phyloP scores from a whole-genome alignment of 2,113 vertebrate species.

The Bubo scandiacus region DNA sequence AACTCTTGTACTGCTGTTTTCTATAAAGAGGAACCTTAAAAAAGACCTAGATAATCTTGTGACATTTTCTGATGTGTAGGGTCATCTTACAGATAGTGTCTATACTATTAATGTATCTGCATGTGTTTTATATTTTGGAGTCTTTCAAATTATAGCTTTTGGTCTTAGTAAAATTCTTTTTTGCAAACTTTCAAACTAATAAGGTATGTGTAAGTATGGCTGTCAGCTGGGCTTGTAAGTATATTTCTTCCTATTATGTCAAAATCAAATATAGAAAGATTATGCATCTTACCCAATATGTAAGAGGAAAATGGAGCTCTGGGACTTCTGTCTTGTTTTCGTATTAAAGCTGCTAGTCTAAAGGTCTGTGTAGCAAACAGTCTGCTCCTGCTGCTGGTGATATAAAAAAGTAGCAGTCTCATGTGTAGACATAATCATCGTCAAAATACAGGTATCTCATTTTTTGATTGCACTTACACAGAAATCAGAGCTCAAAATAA shows the following conservation, averaged over 20 bases:
- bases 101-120: not conserved
- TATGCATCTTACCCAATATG: not conserved
- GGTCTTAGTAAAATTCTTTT: not conserved
- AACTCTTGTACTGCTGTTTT: not conserved
- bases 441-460: not conserved
- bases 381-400: not conserved
- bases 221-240: not conserved
- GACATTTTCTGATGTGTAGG: not conserved
- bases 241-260: not conserved
- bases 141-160: not conserved
- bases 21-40: not conserved
- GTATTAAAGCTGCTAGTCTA: not conserved
- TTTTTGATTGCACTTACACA: not conserved
- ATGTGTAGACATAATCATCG: not conserved
- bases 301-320: not conserved
- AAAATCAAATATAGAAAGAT: slow-evolving; percentile 2
- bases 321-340: not conserved
- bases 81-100: not conserved
- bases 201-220: not conserved
- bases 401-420: not conserved
- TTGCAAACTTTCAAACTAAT: not conserved
- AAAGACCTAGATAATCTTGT: not conserved
- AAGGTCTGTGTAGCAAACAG: not conserved
- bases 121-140: not conserved
- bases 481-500: slow-evolving; percentile 16